phyloP scores from a whole-genome alignment of 2,797 vertebrate species.

The Amazonetta brasiliensis region DNA sequence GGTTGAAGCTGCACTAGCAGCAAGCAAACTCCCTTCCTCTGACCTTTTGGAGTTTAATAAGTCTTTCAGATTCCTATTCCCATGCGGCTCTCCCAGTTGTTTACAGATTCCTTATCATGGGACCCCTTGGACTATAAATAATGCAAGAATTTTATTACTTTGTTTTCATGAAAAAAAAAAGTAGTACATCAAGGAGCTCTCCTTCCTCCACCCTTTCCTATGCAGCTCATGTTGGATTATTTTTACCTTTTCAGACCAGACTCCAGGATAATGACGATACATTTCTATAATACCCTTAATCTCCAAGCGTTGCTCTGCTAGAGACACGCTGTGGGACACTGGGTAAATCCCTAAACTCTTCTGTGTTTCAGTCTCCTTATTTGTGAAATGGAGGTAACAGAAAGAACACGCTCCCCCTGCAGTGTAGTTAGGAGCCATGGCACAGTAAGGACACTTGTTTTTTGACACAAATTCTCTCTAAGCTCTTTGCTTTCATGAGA shows the following conservation, averaged over 20 bases:
- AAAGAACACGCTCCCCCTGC: neutral
- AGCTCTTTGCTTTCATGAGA: neutral
- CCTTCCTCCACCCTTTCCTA: conserved; percentile 65
- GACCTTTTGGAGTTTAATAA: conserved; percentile 62
- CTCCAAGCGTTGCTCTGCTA: neutral
- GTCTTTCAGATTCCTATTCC: conserved; percentile 49
- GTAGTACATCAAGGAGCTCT: conserved; percentile 47
- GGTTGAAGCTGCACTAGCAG: conserved; percentile 13
- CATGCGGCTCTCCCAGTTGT: conserved; percentile 53
- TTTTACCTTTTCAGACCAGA: conserved; percentile 36
- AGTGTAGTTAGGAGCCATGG: neutral
- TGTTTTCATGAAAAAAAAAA: conserved; percentile 38
- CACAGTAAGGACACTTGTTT: neutral
- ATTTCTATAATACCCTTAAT: neutral
- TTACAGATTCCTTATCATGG: conserved; percentile 65
- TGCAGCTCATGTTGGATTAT: conserved; percentile 12
- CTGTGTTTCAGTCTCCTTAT: neutral
- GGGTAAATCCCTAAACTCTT: neutral
- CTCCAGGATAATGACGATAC: conserved; percentile 5
- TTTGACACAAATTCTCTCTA: neutral
- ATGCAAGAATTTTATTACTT: conserved; percentile 31
- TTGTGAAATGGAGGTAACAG: neutral
- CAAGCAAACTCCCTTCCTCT: conserved; percentile 67
- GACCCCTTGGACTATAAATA: conserved; percentile 67
- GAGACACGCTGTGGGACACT: no score